Conservation (phyloP, 1,140 invertebrate genomes). For the Ridgeia piscesae region DNA sequence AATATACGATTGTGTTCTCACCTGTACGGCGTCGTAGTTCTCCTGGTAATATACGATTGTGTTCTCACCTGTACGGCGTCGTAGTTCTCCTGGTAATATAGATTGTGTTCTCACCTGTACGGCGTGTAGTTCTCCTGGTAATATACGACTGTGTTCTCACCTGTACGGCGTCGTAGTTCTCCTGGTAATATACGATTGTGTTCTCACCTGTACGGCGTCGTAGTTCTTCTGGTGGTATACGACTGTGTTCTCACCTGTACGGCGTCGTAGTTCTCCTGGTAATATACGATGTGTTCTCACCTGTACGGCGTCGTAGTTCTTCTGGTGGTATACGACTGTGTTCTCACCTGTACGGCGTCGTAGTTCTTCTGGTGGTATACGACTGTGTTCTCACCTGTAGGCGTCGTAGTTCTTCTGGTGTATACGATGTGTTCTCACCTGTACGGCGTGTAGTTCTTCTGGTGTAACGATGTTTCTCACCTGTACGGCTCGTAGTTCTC, state of each 20-base stretch:
- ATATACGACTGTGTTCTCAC: background rate
- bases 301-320: background rate
- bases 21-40: constrained; percentile 49
- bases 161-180: background rate
- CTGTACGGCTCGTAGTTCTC: no score
- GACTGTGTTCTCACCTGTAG: background rate
- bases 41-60: constrained; percentile 82
- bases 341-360: background rate
- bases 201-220: background rate
- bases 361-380: background rate
- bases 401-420: background rate
- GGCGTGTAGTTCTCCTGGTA: background rate
- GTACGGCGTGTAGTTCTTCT: no score
- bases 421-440: background rate
- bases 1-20: constrained; percentile 28
- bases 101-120: background rate
- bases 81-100: background rate
- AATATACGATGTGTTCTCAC: background rate
- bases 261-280: no score
- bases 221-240: no score
- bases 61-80: constrained; percentile 62
- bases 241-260: no score
- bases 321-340: no score
- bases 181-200: no score
- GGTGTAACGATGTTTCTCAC: no score